Evolutionary conservation across 2,888 invertebrate genomes (phyloP).

Genomic region (Nephrotoma guestfalica): DNA sequence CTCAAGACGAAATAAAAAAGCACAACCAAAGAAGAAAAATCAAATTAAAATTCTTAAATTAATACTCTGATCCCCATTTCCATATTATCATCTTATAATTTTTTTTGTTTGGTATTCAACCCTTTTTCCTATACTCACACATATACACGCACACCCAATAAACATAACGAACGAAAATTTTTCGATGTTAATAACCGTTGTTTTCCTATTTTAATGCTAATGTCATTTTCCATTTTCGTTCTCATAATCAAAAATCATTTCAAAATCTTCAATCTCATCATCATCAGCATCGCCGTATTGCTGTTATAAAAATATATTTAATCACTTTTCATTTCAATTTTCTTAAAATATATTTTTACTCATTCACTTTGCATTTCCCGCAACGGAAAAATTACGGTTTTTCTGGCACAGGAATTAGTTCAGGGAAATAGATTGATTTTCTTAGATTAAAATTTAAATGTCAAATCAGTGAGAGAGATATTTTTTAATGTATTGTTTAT

Average conservation of each 20-base stretch:
- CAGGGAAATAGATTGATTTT: neutral
- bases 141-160: neutral
- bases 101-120: neutral
- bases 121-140: neutral
- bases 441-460: neutral
- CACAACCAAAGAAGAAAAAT: neutral
- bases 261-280: neutral
- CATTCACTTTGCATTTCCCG: neutral
- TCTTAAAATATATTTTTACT: neutral
- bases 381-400: neutral
- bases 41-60: neutral
- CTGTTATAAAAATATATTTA: neutral
- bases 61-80: neutral
- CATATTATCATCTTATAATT: neutral
- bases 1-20: neutral
- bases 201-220: neutral
- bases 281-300: neutral
- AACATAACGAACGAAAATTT: neutral
- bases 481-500: neutral
- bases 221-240: neutral
- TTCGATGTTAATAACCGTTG: neutral
- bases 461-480: neutral
- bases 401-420: neutral
- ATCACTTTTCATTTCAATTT: neutral
- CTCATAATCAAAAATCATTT: neutral